phyloP scores from a whole-genome alignment of 2,113 vertebrate species.

The Zosterops pallidus region DNA sequence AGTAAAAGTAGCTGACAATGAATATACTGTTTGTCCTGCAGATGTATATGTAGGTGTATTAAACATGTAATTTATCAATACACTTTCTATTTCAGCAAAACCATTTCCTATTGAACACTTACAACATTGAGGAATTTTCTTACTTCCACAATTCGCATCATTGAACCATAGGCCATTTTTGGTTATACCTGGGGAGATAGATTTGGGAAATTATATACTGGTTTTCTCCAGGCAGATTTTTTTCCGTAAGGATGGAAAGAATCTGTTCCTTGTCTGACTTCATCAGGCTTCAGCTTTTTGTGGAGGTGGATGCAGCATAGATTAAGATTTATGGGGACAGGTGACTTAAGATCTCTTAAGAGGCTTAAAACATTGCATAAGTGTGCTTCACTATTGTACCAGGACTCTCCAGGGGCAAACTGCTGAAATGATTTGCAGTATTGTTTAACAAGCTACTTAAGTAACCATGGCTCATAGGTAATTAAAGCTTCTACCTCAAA shows the following conservation, averaged over 20 bases:
- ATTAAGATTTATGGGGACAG: constrained; percentile 11
- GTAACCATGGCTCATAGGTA: neutral
- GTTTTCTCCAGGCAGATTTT: neutral
- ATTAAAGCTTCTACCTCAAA: neutral
- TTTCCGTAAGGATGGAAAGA: neutral
- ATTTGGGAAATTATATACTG: neutral
- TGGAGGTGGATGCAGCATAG: neutral
- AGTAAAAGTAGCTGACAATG: neutral
- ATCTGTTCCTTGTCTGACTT: neutral
- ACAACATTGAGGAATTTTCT: neutral
- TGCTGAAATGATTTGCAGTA: neutral
- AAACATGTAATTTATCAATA: neutral
- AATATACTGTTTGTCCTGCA: neutral
- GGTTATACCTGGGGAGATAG: neutral
- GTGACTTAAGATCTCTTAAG: constrained; percentile 23
- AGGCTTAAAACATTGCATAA: constrained; percentile 35
- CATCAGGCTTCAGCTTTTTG: neutral
- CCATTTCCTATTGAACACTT: neutral
- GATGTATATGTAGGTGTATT: neutral
- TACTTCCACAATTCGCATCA: neutral
- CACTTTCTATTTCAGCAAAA: neutral
- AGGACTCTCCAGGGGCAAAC: neutral
- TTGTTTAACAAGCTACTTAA: constrained; percentile 32
- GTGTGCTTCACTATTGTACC: neutral
- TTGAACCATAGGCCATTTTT: neutral